These are phyloP conservation scores for Fissipunctia ypsillon DNA, from an alignment of 2,888 invertebrate species.

Conservation along the genomic window DNA sequence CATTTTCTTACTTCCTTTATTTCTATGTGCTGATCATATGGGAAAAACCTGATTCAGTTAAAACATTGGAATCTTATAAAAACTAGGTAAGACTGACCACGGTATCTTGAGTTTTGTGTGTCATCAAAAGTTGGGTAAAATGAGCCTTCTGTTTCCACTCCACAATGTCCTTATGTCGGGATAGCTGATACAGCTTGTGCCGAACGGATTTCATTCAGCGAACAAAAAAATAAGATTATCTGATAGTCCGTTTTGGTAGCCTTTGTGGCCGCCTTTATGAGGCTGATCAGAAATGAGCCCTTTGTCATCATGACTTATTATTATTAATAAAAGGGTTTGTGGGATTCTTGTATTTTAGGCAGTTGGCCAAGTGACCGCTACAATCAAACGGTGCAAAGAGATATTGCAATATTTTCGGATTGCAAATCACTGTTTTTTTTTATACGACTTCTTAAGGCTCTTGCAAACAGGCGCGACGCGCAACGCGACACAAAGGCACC, in stretches of 20 bases:
- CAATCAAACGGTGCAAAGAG: background rate
- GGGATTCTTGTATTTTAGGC: background rate
- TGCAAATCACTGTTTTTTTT: background rate
- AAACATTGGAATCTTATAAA: too few relatives aligned
- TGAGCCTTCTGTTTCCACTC: constrained; percentile 19
- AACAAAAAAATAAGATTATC: constrained; percentile 61
- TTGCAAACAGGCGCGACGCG: too few relatives aligned
- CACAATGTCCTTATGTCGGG: background rate
- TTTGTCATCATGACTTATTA: constrained; percentile 28
- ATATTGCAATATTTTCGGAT: background rate
- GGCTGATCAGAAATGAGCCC: constrained; percentile 26
- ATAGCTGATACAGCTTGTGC: constrained; percentile 59
- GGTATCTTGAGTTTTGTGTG: too few relatives aligned
- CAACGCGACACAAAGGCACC: too few relatives aligned
- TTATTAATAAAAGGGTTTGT: constrained; percentile 4
- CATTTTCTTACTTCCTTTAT: too few relatives aligned
- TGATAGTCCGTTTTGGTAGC: constrained; percentile 36
- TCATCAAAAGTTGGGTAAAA: background rate
- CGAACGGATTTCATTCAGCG: constrained; percentile 55
- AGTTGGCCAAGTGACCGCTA: background rate
- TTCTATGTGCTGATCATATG: too few relatives aligned
- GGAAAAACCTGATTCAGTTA: too few relatives aligned
- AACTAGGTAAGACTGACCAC: too few relatives aligned
- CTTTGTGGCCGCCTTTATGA: constrained; percentile 46
- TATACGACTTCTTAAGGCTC: too few relatives aligned